These are phyloP conservation scores for Apotomis betuletana DNA, from an alignment of 2,888 invertebrate genomes.

Conservation along the genomic window DNA sequence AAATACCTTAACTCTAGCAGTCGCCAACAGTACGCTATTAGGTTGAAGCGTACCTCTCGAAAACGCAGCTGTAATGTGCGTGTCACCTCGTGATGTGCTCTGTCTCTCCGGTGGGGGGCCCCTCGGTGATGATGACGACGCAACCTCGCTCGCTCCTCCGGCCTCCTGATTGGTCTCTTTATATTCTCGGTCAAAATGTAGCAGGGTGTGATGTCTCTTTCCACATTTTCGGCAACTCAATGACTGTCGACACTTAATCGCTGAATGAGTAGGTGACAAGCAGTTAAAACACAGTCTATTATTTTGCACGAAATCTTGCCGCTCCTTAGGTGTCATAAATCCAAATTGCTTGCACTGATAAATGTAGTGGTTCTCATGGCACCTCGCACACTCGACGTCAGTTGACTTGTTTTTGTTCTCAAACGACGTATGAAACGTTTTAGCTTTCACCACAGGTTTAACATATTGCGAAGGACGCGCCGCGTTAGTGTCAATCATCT, in stretches of 20 bases:
- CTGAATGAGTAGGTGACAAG: slow-evolving; percentile 15
- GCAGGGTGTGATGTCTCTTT: slow-evolving; percentile 10
- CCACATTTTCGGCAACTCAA: slow-evolving; percentile 5
- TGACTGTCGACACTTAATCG: slow-evolving; percentile 9
- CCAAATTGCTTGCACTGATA: slow-evolving; percentile 12
- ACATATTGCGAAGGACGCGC: not conserved
- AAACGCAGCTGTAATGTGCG: slow-evolving; percentile 10
- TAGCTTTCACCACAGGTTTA: slow-evolving; percentile 7
- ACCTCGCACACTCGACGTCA: slow-evolving; percentile 8
- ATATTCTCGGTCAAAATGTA: slow-evolving; percentile 8
- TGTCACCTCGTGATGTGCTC: slow-evolving; percentile 21
- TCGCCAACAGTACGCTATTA: too few species aligned
- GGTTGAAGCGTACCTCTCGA: not conserved
- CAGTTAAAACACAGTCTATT: slow-evolving; percentile 14
- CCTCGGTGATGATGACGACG: slow-evolving; percentile 7
- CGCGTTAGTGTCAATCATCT: slow-evolving; percentile 20
- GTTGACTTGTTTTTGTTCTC: slow-evolving; percentile 1
- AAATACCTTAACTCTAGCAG: too few species aligned
- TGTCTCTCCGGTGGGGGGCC: not conserved
- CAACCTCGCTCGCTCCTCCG: not conserved
- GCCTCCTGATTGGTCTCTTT: slow-evolving; percentile 8
- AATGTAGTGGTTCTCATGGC: slow-evolving; percentile 4
- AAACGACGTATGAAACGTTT: not conserved
- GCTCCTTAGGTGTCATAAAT: not conserved
- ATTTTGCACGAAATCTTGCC: slow-evolving; percentile 17